These are phyloP conservation scores for Hafferia zeledoni DNA, from an alignment of 2,797 vertebrate species.

Conservation along the genomic window DNA sequence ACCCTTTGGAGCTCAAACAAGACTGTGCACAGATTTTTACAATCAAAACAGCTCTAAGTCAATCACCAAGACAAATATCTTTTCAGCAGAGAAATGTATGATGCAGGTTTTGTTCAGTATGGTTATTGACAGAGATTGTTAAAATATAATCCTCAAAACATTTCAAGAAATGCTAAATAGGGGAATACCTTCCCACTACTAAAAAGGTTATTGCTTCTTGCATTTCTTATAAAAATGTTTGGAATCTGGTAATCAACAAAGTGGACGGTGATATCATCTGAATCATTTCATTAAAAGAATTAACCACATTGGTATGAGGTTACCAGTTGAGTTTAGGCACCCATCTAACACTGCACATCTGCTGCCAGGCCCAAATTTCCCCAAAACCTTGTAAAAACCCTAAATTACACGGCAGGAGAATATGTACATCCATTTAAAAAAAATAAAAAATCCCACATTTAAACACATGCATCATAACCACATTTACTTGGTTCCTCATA, in stretches of 20 bases:
- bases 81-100: neutral
- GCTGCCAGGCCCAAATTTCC: rapidly evolving
- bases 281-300: neutral
- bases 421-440: neutral
- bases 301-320: neutral
- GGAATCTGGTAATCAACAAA: neutral
- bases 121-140: neutral
- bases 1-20: neutral
- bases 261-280: neutral
- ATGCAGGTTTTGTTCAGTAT: neutral
- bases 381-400: neutral
- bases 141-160: neutral
- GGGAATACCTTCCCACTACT: neutral
- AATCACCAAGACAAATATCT: neutral
- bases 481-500: neutral
- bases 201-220: neutral
- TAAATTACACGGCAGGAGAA: neutral
- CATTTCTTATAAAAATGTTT: neutral
- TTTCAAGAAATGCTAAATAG: neutral
- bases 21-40: neutral
- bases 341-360: neutral
- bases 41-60: neutral
- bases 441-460: neutral
- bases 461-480: neutral
- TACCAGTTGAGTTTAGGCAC: neutral